A percentile compares a stretch with the other conserved stretches of the same genome.
Conservation (phyloP, 2,888 invertebrate genomes). For the Eupithecia pulchellata region DNA sequence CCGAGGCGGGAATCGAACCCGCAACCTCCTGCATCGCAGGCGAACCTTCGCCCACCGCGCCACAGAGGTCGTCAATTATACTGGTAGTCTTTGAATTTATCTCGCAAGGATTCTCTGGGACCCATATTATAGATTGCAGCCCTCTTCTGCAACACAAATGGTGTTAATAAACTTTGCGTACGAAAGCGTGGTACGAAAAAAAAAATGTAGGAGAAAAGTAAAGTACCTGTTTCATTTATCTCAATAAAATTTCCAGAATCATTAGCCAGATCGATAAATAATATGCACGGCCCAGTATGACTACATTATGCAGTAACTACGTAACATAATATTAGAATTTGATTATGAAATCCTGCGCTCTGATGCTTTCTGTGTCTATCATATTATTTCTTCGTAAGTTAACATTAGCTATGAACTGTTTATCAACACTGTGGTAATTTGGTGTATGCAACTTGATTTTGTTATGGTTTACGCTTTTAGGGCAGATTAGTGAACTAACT, state of each 20-base stretch:
- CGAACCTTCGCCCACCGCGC: no score
- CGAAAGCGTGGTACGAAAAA: no score
- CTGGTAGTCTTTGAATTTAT: no score
- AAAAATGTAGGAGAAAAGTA: no score
- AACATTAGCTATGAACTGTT: no score
- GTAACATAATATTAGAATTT: slow-evolving; percentile 29
- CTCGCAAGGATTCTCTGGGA: no score
- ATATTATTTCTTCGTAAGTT: slow-evolving; percentile 9
- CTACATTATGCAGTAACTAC: not conserved
- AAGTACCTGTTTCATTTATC: not conserved
- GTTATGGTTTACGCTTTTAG: not conserved
- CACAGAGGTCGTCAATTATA: no score
- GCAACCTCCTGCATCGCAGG: no score
- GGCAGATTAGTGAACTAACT: slow-evolving; percentile 2
- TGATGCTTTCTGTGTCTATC: slow-evolving; percentile 16
- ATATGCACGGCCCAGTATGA: not conserved
- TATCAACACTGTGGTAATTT: not conserved
- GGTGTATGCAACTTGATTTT: slow-evolving; percentile 2
- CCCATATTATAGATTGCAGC: no score
- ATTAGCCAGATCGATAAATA: not conserved
- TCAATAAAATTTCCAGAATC: not conserved
- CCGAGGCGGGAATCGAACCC: no score
- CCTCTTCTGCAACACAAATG: no score
- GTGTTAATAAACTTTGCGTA: no score
- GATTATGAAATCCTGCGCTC: slow-evolving; percentile 29